Base-by-base conservation (phyloP, 2,888 invertebrate species). In the Melipona bicolor region DNA sequence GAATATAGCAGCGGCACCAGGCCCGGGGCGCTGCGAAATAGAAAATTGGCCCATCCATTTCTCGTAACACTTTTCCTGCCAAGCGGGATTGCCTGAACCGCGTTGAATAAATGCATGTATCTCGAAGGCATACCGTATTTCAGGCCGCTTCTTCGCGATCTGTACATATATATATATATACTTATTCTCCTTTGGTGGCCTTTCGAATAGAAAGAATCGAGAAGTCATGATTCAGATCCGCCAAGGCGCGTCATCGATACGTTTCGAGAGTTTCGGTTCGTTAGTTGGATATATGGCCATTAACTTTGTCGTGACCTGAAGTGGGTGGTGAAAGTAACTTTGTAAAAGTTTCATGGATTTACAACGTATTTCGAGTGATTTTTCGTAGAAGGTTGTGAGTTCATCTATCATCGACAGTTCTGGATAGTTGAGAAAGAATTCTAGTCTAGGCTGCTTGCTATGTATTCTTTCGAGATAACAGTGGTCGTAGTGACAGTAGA, bases 1-100 rank as follows among this genome's bases (percentile, higher is more conserved):
- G 83, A 76, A 87, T 88, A 82, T 77, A 76, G 82, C 50, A 77
- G 73, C 62, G 77, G 83, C 76, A 87, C 87, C 84, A 87, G 83
- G 87, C 89, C 85, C 77, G 80, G 76, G 89, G 91, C 88, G 81
- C 79, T 83, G 83, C 87, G 90, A 92, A 92, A 92, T 90, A 91
- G 92, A 93, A 93, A 93, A 93, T 93, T 93, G 92, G 92, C 92
- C 91, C 92, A 93, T 93, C 91, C 88, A 92, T 93, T 93, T 92
- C 91, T 90, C 89, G 90, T 89, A 86, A 91, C 90, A 91, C 91
- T 90, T 91, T 88, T 90, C 86, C 90, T 88, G 89, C 89, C 91
- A 89, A 83, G 79, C 85, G 84, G 90, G 87, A 92, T 91, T 90
- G 91, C 91, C 83, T 85, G 86, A 85, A 77, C 85, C 89, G 87